phyloP scores from a whole-genome alignment of 2,888 invertebrate genomes.

The Phragmatobia fuliginosa region DNA sequence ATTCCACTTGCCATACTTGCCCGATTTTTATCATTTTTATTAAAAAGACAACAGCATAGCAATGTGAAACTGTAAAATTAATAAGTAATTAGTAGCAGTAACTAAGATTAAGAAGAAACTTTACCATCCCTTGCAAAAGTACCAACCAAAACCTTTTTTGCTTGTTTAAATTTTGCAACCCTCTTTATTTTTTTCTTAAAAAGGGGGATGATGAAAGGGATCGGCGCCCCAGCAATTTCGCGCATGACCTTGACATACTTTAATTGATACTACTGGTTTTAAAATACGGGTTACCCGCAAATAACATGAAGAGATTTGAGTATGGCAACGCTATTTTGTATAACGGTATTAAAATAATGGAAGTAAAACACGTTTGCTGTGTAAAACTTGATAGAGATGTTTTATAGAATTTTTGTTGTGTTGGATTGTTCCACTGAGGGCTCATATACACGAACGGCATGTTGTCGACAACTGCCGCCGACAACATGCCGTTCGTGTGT shows the following conservation, averaged over 20 bases:
- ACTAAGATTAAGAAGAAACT: neutral
- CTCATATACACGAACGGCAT: too few species aligned
- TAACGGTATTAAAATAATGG: neutral
- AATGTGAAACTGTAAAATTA: neutral
- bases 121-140: neutral
- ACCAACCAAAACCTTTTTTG: neutral
- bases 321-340: neutral
- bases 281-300: neutral
- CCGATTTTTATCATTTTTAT: too few species aligned
- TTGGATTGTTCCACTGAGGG: neutral
- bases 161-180: neutral
- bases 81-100: neutral
- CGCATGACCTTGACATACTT: conserved; percentile 18
- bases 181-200: conserved; percentile 1
- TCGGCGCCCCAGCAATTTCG: conserved; percentile 3
- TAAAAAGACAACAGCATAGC: too few species aligned
- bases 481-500: too few species aligned
- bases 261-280: neutral
- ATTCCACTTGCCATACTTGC: too few species aligned
- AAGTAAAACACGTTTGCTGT: neutral
- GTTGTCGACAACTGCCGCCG: too few species aligned
- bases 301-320: neutral
- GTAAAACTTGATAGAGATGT: neutral
- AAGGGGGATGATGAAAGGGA: conserved; percentile 11
- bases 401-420: neutral